Evolutionary conservation across 1,140 invertebrate genomes (phyloP), one percentile per base, ranked within the genome.

Genomic region (Eufriesea mexicana): DNA sequence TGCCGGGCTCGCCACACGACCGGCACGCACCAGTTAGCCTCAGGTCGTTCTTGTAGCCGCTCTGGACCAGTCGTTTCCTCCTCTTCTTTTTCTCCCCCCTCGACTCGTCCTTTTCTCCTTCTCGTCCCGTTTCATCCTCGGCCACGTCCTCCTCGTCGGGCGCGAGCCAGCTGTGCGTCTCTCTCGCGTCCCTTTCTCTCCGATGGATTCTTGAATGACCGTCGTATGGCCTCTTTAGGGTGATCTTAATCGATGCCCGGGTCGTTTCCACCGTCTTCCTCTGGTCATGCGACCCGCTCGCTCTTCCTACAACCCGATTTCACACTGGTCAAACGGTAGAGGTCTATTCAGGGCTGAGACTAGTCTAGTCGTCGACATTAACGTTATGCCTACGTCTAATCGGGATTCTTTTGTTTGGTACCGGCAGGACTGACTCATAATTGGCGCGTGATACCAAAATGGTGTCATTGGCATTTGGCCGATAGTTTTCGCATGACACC

Each of bases 21-120:
- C 76, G 84, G 86, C 86, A 88, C 86, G 86, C 86, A 88, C 83
- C 86, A 88, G 86, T 87, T 87, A 67, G 83, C 86, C 86, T 80
- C 74, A 71, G 84, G 80, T 83, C 61, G 80, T 61, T 87, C 85
- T 87, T 74, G 57, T 68, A 79, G 35, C 67, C 76, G 35, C 68
- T 77, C 76, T 84, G 83, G 86, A 87, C 86, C 81, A 87, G 80
- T 89, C 79, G 47, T 72, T 68, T 71, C 51, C 62, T 68, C 35
- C 59, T n/a, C 62, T 54, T 14, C 45, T n/a, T 20, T 59, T 71
- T 75, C 14, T 61, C 35, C 14, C 14, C 18, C 49, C 16, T 71
- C 42, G 28, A 74, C 61, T 77, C 74, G 10, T 81, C 59, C 68
- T 76, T 45, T 67, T 45, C 59, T 55, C 35, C 71, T 45, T 49